A percentile compares a stretch with the other conserved stretches of the same genome.
These are phyloP conservation scores for Ephydatia muelleri DNA, from an alignment of 37 sponge, comb jelly and placozoan species.

Conservation along the genomic window DNA sequence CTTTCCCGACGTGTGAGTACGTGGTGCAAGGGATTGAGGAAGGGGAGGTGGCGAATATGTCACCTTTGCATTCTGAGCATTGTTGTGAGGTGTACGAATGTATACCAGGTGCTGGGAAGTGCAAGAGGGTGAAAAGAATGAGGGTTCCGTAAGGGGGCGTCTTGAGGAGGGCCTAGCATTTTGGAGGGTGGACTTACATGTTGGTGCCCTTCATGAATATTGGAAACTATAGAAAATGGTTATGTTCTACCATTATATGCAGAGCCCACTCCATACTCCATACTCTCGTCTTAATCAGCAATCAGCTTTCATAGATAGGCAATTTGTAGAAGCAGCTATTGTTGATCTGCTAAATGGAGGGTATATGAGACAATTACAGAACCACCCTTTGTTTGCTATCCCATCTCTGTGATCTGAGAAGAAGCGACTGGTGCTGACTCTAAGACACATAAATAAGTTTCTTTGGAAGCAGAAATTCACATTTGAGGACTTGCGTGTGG, in stretches of 20 bases:
- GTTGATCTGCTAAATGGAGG: background rate
- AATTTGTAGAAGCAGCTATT: constrained; percentile 11
- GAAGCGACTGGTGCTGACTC: constrained; percentile 26
- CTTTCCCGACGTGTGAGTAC: background rate
- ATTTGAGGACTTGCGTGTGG: constrained; percentile 37
- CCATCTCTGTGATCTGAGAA: constrained; percentile 32
- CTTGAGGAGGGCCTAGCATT: background rate
- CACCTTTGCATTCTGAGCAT: background rate
- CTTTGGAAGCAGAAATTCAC: constrained; percentile 32
- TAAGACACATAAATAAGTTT: constrained; percentile 13
- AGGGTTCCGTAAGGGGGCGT: background rate
- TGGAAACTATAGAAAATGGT: constrained; percentile 6
- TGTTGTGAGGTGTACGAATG: background rate
- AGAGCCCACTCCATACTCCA: background rate
- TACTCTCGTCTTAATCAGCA: background rate
- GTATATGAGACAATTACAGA: background rate
- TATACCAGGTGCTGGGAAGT: background rate
- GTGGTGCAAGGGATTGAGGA: background rate
- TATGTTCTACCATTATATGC: constrained; percentile 16
- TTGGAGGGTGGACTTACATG: background rate
- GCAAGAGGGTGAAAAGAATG: background rate
- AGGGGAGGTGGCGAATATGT: background rate
- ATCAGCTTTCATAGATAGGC: background rate
- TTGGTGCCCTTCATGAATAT: background rate
- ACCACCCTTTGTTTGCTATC: constrained; percentile 23